Percentiles rank a stretch among this genome's conserved stretches.
phyloP scores from a whole-genome alignment of 1,140 invertebrate genomes.

The Leptinotarsa lineolata region DNA sequence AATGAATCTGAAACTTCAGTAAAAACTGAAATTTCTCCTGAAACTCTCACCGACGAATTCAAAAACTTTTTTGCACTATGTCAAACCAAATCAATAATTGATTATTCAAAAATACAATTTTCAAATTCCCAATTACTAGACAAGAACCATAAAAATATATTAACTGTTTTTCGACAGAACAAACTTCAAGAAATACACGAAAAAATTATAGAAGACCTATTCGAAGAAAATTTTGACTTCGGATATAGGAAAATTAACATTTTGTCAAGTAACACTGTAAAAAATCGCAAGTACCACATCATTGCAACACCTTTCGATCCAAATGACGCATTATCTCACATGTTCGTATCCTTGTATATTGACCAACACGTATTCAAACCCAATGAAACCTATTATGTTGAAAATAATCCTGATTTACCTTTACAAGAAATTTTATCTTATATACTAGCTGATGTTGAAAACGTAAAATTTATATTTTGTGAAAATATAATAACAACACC shows the following conservation, averaged over 20 bases:
- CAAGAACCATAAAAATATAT: conserved; percentile 31
- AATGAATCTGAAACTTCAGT: too few relatives aligned
- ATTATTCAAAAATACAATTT: conserved; percentile 32
- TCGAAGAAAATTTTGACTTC: conserved; percentile 21
- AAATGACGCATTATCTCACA: conserved; percentile 1
- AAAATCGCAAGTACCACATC: conserved; percentile 27
- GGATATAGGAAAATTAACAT: conserved; percentile 11
- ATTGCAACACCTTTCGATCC: conserved; percentile 18
- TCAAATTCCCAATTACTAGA: conserved; percentile 26
- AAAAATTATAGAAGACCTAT: conserved; percentile 26
- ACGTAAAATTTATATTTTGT: conserved; percentile 25
- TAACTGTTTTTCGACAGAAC: conserved; percentile 29
- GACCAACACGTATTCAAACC: conserved; percentile 15
- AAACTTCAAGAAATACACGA: conserved; percentile 29
- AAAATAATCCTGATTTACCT: conserved; percentile 18
- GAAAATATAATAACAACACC: conserved; percentile 26
- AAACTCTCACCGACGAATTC: too few relatives aligned
- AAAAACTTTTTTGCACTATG: too few relatives aligned
- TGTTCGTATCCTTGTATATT: conserved; percentile 22
- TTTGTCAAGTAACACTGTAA: conserved; percentile 21
- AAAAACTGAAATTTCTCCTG: too few relatives aligned
- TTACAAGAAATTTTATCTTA: conserved; percentile 28
- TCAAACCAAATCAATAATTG: conserved; percentile 30
- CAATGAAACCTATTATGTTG: conserved; percentile 24
- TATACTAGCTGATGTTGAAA: conserved; percentile 23